Base-by-base conservation (phyloP, 2,113 vertebrate genomes). In the Romanogobio albipinnatus region DNA sequence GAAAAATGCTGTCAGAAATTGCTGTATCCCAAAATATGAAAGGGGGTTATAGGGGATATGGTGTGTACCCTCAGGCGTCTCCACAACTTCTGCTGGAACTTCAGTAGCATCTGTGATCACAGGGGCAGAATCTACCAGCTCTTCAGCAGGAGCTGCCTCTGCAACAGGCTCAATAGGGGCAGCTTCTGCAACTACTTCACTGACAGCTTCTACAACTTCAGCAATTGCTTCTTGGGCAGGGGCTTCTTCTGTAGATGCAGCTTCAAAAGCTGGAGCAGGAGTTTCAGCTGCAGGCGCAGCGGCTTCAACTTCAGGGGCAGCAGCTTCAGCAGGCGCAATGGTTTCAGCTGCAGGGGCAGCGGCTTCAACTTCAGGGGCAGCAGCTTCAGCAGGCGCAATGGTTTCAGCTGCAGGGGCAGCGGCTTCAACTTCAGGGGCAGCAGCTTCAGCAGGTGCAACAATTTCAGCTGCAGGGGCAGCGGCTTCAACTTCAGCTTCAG, bases 61-160 rank as follows among this genome's bases (percentile, higher is more conserved):
- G 84, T 87, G 82, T 91, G 82, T 94, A 94, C 93, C 94, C 89
- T 94, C 91, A 90, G 86, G 56, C 0, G 90, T 76, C 86, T 91
- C 91, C 84, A 89, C 86, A 29, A 90, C 74, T 89, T 86, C 85
- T 45, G 83, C 62, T 43, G 89, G 78, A 81, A 24, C 59, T 26
- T n/a, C n/a, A 5, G 77, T 70, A 64, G 84, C 85, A 59, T 89
- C 87, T 66, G 91, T 84, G 78, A 90, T 86, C 73, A 85, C 76
- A 36, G 64, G 70, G 3, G 75, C 74, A 59, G 74, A 76, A 56
- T 73, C 81, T 24, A 82, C 9, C 64, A 82, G 80, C 80, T 82
- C 80, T 71, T 82, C 91, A 80, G 85, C 73, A 51, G 86, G 86
- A 85, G 76, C 51, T 17, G 36, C n/a, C 1, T 82, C 82, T 70